Evolutionary conservation across 2,113 vertebrate genomes (phyloP).

Genomic region (Solea senegalensis): DNA sequence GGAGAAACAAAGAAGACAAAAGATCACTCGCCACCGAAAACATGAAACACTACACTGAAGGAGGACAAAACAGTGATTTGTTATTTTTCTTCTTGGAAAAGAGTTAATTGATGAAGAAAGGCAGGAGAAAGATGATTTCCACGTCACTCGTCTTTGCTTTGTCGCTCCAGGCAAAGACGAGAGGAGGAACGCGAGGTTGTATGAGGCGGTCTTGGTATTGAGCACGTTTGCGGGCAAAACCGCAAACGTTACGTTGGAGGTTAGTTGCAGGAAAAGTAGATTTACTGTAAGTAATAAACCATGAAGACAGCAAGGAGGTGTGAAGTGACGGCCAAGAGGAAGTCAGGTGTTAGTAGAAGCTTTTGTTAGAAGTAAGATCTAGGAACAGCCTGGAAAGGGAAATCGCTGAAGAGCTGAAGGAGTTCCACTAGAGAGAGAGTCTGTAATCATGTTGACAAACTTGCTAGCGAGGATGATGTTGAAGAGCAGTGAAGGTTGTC

Average conservation of each 20-base stretch:
- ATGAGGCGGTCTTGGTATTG: slow-evolving; percentile 40
- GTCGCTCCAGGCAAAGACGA: slow-evolving; percentile 47
- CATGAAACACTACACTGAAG: background rate
- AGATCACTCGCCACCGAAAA: slow-evolving; percentile 4
- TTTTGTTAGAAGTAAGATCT: slow-evolving; percentile 56
- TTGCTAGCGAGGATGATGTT: slow-evolving; percentile 43
- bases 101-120: slow-evolving; percentile 32
- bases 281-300: slow-evolving; percentile 42
- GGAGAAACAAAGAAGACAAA: slow-evolving; percentile 7
- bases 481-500: slow-evolving; percentile 61
- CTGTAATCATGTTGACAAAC: slow-evolving; percentile 31
- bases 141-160: slow-evolving; percentile 41
- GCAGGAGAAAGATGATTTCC: slow-evolving; percentile 34
- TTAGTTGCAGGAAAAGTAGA: slow-evolving; percentile 63
- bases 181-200: slow-evolving; percentile 39
- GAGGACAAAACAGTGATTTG: background rate
- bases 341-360: slow-evolving; percentile 74
- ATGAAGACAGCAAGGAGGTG: slow-evolving; percentile 55
- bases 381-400: slow-evolving; percentile 36
- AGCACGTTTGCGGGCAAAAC: slow-evolving; percentile 50
- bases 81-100: slow-evolving; percentile 22
- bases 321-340: slow-evolving; percentile 55
- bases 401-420: slow-evolving; percentile 34
- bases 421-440: slow-evolving; percentile 44
- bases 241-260: slow-evolving; percentile 62